Evolutionary conservation across 2,113 vertebrate species (phyloP).

Genomic region (Lophochroa leadbeateri): DNA sequence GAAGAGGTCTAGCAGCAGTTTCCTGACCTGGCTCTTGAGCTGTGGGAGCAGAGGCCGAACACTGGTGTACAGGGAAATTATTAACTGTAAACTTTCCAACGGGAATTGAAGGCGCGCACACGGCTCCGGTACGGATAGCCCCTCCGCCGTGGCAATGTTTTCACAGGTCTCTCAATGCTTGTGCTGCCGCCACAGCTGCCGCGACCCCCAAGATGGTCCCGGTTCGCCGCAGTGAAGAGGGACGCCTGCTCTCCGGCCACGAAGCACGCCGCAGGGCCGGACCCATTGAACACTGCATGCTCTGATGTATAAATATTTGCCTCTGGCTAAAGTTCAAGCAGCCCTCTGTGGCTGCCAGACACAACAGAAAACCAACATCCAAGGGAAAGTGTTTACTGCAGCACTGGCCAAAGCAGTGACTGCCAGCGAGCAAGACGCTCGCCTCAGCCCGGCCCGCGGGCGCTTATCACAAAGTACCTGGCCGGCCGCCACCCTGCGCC

Average conservation of each 20-base stretch:
- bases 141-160: constrained; percentile 12
- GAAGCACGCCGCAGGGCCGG: constrained; percentile 71
- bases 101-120: constrained; percentile 72
- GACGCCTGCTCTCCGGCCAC: constrained; percentile 43
- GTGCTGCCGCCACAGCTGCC: not conserved
- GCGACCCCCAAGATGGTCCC: constrained; percentile 40
- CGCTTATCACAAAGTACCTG: constrained; percentile 67
- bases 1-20: too few relatives aligned
- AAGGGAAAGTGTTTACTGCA: constrained; percentile 83
- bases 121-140: constrained; percentile 61
- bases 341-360: constrained; percentile 82
- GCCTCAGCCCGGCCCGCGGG: constrained; percentile 57
- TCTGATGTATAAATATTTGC: constrained; percentile 89
- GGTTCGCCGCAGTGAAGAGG: constrained; percentile 7
- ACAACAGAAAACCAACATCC: constrained; percentile 82
- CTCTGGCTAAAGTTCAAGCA: constrained; percentile 88
- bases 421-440: constrained; percentile 69
- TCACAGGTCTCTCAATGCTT: not conserved
- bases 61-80: constrained; percentile 91
- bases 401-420: constrained; percentile 71
- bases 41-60: too few relatives aligned
- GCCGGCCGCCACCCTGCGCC: constrained; percentile 52
- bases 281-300: constrained; percentile 79
- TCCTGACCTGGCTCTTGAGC: too few relatives aligned
- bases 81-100: constrained; percentile 88